Evolutionary conservation across 2,797 vertebrate genomes (phyloP).

Genomic region (Alectoris magna): DNA sequence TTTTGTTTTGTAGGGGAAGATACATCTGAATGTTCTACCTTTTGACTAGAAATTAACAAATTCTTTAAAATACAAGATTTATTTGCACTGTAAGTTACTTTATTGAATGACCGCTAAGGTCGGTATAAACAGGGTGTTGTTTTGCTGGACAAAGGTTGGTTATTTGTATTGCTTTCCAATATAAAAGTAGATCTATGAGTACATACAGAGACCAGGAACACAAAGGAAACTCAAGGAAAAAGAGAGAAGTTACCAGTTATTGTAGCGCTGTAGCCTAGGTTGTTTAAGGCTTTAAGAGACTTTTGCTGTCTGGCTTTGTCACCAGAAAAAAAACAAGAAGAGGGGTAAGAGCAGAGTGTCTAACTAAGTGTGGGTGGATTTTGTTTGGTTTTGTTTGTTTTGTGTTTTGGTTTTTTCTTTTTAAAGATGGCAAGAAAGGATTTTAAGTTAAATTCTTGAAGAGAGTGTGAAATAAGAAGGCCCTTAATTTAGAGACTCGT

Average conservation of each 20-base stretch:
- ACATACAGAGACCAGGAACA: not conserved
- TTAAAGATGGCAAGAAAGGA: not conserved
- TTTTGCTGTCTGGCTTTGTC: not conserved
- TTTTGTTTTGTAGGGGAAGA: not conserved
- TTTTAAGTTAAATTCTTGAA: not conserved
- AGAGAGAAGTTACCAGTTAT: not conserved
- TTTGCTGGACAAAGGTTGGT: not conserved
- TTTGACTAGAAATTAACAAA: not conserved
- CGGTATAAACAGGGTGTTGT: not conserved
- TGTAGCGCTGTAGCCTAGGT: not conserved
- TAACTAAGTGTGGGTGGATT: accelerated
- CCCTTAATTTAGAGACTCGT: not conserved
- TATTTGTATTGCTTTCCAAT: not conserved
- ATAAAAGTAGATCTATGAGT: not conserved
- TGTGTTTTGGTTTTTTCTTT: not conserved
- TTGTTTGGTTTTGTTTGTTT: not conserved
- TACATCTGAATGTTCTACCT: not conserved
- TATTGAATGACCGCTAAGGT: not conserved
- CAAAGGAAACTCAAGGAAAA: not conserved
- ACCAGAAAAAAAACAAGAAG: not conserved
- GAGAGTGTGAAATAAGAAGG: not conserved
- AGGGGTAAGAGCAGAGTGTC: not conserved
- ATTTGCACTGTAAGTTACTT: not conserved
- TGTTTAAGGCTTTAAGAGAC: not conserved
- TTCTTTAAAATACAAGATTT: not conserved